Base-by-base conservation (phyloP, 2,113 vertebrate genomes). In the Psammodynastes pulverulentus region DNA sequence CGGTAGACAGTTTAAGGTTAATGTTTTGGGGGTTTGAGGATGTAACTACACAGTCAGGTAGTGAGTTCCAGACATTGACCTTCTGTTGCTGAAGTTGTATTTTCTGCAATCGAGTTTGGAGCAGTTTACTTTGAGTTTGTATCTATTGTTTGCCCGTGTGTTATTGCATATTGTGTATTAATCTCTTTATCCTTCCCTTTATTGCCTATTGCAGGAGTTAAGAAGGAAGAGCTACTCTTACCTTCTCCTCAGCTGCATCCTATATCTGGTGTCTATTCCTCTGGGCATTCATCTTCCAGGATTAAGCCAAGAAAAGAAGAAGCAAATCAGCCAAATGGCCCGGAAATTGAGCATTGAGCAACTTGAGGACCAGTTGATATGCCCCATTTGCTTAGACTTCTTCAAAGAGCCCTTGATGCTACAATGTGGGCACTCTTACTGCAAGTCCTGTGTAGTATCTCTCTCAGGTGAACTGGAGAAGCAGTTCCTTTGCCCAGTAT, bases 331-430 rank as follows among this genome's bases (percentile, higher is more conserved):
- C 7, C 2, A n/a, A 43, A 98, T 98, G 98, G 97, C 98, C 79
- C 95, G 97, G 92, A 97, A 95, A 87, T 92, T 93, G 93, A 98
- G 97, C 8, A 72, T 97, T 0, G 89, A 93, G 0, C 95, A 97
- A 34, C 96, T 99, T 91, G 97, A 98, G 94, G 97, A 98, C 91
- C 98, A 97, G 95, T 97, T 98, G 0, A 97, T 97, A 62, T 98
- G 98, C 84, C 98, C 98, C 6, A 95, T 98, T 91, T 98, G 98
- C 96, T 94, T 98, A 95, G 98, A 98, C 87, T 90, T 98, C 89
- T 98, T 98, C 95, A 97, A 96, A 62, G 98, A 98, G 86, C 98
- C 98, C 1, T 96, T 98, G 90, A 98, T 98, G 98, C 96, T 98
- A 58, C 98, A 97, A 95, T 98, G 98, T 5, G 98, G 98, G 39